These are phyloP conservation scores for Phacellophora camtschatica DNA, from an alignment of 30 jellyfish, hydroid and myxozoan species.

Conservation along the genomic window DNA sequence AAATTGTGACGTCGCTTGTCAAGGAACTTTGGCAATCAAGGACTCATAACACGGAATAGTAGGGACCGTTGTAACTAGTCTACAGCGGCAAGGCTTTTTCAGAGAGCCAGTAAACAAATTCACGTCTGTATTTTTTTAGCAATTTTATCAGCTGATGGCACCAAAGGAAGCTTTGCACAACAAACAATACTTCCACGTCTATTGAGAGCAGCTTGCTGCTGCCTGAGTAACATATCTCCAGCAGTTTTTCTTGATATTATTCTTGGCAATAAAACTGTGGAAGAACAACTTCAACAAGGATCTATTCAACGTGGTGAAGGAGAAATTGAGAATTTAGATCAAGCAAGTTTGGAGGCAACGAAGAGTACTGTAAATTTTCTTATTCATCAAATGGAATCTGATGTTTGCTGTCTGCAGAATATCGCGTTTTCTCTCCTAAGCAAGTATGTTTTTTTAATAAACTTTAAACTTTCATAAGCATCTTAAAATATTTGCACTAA, in stretches of 20 bases:
- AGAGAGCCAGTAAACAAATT: too few relatives aligned
- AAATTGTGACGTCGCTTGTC: too few relatives aligned
- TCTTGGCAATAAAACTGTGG: slow-evolving; percentile 14
- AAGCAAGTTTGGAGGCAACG: not conserved
- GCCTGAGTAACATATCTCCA: slow-evolving; percentile 5
- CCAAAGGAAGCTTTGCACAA: too few relatives aligned
- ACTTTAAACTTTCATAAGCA: not conserved
- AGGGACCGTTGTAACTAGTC: too few relatives aligned
- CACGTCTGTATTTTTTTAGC: too few relatives aligned
- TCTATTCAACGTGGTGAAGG: not conserved
- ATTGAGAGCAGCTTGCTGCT: slow-evolving; percentile 16
- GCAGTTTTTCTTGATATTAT: slow-evolving; percentile 8
- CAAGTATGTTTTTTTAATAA: slow-evolving; percentile 3
- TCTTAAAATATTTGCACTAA: too few relatives aligned
- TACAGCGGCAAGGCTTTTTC: too few relatives aligned
- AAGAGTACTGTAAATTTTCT: not conserved
- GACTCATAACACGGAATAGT: too few relatives aligned
- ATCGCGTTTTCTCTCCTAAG: slow-evolving; percentile 22
- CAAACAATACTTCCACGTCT: not conserved
- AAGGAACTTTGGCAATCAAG: too few relatives aligned
- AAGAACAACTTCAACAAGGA: slow-evolving; percentile 29
- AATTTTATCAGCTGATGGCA: too few relatives aligned
- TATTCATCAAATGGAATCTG: slow-evolving; percentile 2
- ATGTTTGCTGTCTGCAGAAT: slow-evolving; percentile 5
- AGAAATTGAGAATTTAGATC: not conserved